Base-by-base conservation (phyloP, 2,113 vertebrate genomes). In the Oplegnathus fasciatus region DNA sequence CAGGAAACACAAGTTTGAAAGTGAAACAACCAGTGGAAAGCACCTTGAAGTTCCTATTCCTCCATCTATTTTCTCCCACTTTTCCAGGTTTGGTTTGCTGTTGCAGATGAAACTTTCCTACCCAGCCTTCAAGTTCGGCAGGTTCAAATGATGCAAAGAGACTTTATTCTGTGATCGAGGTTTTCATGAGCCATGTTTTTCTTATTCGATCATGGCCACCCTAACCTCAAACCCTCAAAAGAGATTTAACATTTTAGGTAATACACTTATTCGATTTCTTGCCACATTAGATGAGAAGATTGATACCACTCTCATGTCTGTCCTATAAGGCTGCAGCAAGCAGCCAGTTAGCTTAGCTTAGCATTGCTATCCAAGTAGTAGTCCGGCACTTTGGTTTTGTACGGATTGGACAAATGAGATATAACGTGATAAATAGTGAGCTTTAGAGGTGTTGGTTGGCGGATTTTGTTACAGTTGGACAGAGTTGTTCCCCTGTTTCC, bases 21-120 rank as follows among this genome's bases (percentile, higher is more conserved):
- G 74, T 48, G 76, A 89, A 84, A 84, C 77, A 30, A 13, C 62
- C 48, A 32, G 37, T 62, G 84, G 86, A 84, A 90, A 91, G 32
- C 70, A 85, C 84, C 80, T 72, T 57, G 64, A 32, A 69, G 10
- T 80, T 13, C 42, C 10, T 10, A 22, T 46, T 73, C 26, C 48
- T 50, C 54, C 26, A 52, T n/a, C 26, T 65, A 20, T 30, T 61
- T 10, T 58, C 34, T 52, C 40, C 52, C 10, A 40, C 4, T 77
- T 67, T 20, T 73, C 20, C 2, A 1, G 65, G 20, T 83, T 75
- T 75, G n/a, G 37, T 62, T 60, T 69, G 24, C 26, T 68, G 32
- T 34, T 22, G 8, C 20, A 42, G 46, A 22, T 15, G 4, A 70
- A 72, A 48, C 6, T 70, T 58, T 72, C 74, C 28, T 79, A 26